Percentiles rank a stretch among this genome's conserved stretches.
phyloP scores from a whole-genome alignment of 2,113 vertebrate genomes.

The Eptesicus fuscus region DNA sequence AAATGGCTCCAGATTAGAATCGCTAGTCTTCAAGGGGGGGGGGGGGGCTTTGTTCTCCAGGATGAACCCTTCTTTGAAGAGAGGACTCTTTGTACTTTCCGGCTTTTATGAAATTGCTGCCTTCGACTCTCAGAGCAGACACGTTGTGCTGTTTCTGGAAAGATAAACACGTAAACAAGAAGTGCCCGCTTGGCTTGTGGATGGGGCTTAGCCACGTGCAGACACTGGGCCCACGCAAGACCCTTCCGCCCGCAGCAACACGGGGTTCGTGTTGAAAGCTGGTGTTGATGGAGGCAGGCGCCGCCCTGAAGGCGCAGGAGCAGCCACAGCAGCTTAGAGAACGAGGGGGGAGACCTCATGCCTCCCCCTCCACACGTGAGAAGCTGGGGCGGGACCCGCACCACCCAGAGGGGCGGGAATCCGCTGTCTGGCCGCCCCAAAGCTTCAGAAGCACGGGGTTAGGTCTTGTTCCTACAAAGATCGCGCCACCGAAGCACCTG shows the following conservation, averaged over 20 bases:
- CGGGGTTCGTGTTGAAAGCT: conserved; percentile 76
- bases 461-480: neutral
- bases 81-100: conserved; percentile 56
- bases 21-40: neutral
- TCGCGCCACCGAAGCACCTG: neutral
- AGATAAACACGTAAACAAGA: conserved; percentile 51
- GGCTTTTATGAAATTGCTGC: conserved; percentile 72
- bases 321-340: neutral
- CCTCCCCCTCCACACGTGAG: conserved; percentile 3
- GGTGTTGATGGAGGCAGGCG: conserved; percentile 55
- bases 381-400: fast-evolving
- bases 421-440: too few species aligned
- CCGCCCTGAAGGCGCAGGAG: conserved; percentile 57
- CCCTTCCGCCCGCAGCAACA: conserved; percentile 68
- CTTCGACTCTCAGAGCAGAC: conserved; percentile 21
- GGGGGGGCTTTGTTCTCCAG: conserved; percentile 67
- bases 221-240: conserved; percentile 72
- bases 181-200: conserved; percentile 63
- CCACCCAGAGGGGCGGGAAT: neutral
- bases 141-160: conserved; percentile 19
- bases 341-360: neutral
- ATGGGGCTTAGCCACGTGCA: conserved; percentile 75
- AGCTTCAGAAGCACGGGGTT: neutral
- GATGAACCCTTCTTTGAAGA: conserved; percentile 54
- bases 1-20: conserved; percentile 60